Evolutionary conservation across 2,113 vertebrate genomes (phyloP).

Genomic region (Hyperoodon ampullatus): DNA sequence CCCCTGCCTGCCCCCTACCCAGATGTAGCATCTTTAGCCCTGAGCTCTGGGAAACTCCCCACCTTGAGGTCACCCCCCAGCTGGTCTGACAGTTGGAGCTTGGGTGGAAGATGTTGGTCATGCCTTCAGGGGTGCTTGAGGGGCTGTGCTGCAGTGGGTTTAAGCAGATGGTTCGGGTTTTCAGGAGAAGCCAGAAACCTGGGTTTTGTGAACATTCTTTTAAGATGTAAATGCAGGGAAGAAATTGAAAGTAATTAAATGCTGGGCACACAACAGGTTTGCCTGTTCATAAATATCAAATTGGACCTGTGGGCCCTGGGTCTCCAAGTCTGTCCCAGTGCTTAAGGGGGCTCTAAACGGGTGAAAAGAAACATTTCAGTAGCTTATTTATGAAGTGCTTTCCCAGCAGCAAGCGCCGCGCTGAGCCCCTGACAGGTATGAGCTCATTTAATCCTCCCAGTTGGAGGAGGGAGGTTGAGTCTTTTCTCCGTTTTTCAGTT

Average conservation of each 20-base stretch:
- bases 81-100: not conserved
- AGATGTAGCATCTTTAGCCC: not conserved
- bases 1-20: too few relatives aligned
- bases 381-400: not conserved
- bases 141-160: not conserved
- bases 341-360: not conserved
- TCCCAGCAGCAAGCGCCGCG: not conserved
- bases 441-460: not conserved
- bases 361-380: not conserved
- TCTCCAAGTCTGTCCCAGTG: not conserved
- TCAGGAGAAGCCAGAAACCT: conserved; percentile 17
- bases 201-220: not conserved
- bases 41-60: not conserved
- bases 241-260: not conserved
- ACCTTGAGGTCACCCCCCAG: not conserved
- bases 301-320: not conserved
- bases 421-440: not conserved
- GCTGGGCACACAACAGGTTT: not conserved
- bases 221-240: not conserved
- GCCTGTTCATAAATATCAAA: not conserved
- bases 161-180: not conserved
- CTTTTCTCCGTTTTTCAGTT: not conserved
- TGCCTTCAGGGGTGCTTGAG: not conserved
- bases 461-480: not conserved
- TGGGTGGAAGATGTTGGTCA: not conserved